Percentiles rank a stretch among this genome's conserved stretches.
Conservation (phyloP, 2,888 invertebrate species). For the Scrobipalpa atriplicella region DNA sequence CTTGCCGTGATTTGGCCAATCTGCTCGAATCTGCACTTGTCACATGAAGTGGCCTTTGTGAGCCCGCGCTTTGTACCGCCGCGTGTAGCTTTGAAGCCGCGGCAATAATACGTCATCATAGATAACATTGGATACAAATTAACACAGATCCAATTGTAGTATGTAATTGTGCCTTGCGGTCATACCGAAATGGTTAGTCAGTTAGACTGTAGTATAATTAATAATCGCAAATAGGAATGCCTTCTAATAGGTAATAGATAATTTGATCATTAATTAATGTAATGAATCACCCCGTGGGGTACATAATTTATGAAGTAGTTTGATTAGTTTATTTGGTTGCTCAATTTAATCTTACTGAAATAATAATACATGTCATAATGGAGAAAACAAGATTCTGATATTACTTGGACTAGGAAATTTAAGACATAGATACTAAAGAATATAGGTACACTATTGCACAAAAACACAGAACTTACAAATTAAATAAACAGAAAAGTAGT, state of each 20-base stretch:
- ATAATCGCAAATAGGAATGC: slow-evolving; percentile 22
- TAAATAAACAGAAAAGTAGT: too few species aligned
- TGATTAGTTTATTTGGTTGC: not conserved
- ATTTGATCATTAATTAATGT: slow-evolving; percentile 17
- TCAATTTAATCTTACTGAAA: too few species aligned
- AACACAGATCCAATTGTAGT: slow-evolving; percentile 31
- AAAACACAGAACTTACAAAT: too few species aligned
- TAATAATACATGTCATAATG: too few species aligned
- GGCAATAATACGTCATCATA: not conserved
- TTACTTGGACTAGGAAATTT: too few species aligned
- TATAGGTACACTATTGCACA: too few species aligned
- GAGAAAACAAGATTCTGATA: too few species aligned
- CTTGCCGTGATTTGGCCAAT: not conserved
- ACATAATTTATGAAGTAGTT: not conserved
- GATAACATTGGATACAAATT: slow-evolving; percentile 21
- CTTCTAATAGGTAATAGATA: slow-evolving; percentile 15
- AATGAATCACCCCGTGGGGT: not conserved
- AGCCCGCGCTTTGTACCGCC: not conserved
- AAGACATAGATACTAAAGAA: too few species aligned
- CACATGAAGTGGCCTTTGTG: not conserved
- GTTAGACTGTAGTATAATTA: slow-evolving; percentile 32
- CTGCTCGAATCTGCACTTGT: not conserved
- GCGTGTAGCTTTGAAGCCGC: not conserved
- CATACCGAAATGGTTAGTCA: slow-evolving; percentile 26
- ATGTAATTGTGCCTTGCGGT: slow-evolving; percentile 35